phyloP scores from a whole-genome alignment of 2,888 invertebrate genomes.

The Clivina fossor region DNA sequence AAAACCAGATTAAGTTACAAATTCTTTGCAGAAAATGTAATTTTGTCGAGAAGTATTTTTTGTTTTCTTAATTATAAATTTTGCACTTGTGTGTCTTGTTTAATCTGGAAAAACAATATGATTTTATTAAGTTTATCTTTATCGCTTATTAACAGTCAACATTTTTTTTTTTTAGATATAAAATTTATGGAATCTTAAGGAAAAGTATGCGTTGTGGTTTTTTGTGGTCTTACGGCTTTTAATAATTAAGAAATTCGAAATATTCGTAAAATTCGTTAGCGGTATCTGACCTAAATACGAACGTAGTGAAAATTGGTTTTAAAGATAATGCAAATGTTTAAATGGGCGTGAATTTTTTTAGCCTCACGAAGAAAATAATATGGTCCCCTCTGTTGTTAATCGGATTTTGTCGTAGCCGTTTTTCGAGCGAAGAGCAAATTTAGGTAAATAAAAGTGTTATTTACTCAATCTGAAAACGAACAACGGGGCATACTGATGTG shows the following conservation, averaged over 20 bases:
- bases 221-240: not conserved
- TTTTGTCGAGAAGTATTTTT: no score
- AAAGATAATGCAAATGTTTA: constrained; percentile 18
- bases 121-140: not conserved
- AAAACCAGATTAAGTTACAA: no score
- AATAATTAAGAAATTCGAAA: not conserved
- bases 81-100: no score
- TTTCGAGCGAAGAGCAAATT: constrained; percentile 17
- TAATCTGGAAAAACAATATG: no score
- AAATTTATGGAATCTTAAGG: not conserved
- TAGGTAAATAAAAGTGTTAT: constrained; percentile 25
- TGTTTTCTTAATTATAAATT: no score
- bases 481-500: no score
- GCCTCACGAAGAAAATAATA: no score
- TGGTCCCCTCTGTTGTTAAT: constrained; percentile 6
- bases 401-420: constrained; percentile 15
- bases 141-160: no score
- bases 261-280: not conserved
- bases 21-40: no score
- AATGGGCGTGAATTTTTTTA: constrained; percentile 17
- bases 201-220: not conserved
- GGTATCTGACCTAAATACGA: not conserved
- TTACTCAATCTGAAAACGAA: constrained; percentile 11
- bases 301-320: not conserved
- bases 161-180: no score